phyloP scores from a whole-genome alignment of 2,797 vertebrate genomes.

The Sebastes vulpes region DNA sequence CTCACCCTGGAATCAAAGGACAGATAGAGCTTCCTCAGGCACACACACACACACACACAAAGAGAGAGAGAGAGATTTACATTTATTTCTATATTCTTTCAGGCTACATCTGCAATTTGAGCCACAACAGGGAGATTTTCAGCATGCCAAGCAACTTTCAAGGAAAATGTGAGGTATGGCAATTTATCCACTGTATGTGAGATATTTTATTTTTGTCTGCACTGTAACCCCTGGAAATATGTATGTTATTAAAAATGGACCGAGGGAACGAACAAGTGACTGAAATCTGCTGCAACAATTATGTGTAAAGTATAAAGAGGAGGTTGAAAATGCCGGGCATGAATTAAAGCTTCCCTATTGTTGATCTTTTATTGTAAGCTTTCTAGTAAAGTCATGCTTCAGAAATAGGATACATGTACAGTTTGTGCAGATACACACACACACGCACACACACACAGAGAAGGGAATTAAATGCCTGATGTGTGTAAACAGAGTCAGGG shows the following conservation, averaged over 20 bases:
- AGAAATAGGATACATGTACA: not conserved
- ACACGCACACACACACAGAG: too few species aligned
- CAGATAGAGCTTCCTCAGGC: conserved; percentile 80
- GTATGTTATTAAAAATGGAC: conserved; percentile 51
- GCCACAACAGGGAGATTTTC: conserved; percentile 79
- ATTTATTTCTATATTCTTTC: conserved; percentile 82
- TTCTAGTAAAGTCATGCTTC: conserved; percentile 47
- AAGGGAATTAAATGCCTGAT: not conserved
- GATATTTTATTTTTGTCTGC: conserved; percentile 67
- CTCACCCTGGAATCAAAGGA: conserved; percentile 85
- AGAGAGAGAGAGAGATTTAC: conserved; percentile 67
- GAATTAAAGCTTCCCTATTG: conserved; percentile 18
- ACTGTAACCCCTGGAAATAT: conserved; percentile 60
- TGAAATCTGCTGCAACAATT: conserved; percentile 59
- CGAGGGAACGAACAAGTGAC: not conserved
- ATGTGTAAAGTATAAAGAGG: conserved; percentile 26
- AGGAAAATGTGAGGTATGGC: conserved; percentile 70
- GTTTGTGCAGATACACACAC: not conserved
- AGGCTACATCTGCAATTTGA: conserved; percentile 84
- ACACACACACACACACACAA: not conserved
- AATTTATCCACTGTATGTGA: conserved; percentile 65
- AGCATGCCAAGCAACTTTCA: conserved; percentile 77
- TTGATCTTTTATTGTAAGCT: conserved; percentile 38
- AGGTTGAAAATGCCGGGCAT: conserved; percentile 9
- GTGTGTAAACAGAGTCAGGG: not conserved